A percentile compares a stretch with the other conserved stretches of the same genome.
These are phyloP conservation scores for Ophion obscuratus DNA, from an alignment of 2,888 invertebrate species.

Conservation along the genomic window DNA sequence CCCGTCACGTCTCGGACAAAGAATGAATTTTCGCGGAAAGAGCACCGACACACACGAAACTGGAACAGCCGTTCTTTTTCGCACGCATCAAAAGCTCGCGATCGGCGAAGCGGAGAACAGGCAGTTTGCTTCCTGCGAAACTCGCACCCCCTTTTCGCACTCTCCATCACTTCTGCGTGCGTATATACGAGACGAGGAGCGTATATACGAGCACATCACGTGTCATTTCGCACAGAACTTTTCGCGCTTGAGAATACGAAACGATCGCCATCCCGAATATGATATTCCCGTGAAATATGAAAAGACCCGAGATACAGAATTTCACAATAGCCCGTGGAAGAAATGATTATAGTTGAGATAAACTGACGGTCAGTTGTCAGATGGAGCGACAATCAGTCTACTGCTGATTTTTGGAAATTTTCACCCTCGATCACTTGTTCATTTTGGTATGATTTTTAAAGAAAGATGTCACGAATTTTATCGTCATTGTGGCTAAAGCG, in stretches of 20 bases:
- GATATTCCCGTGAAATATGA: conserved; percentile 16
- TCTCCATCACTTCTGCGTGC: conserved; percentile 60
- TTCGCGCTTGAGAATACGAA: conserved; percentile 72
- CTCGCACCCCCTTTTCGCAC: conserved; percentile 63
- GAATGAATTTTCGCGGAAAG: conserved; percentile 60
- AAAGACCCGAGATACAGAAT: conserved; percentile 25
- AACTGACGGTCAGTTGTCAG: not conserved
- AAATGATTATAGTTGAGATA: not conserved
- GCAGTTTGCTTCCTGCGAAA: conserved; percentile 57
- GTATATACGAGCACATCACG: conserved; percentile 73
- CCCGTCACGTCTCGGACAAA: conserved; percentile 47
- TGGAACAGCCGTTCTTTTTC: conserved; percentile 69
- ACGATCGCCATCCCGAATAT: conserved; percentile 53
- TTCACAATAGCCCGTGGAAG: not conserved
- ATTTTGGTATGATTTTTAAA: too few species aligned
- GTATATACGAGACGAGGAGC: conserved; percentile 48
- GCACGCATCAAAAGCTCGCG: conserved; percentile 66
- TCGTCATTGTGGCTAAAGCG: too few species aligned
- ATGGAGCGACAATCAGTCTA: not conserved
- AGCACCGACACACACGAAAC: conserved; percentile 31
- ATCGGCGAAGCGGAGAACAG: conserved; percentile 40
- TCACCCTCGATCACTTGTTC: too few species aligned
- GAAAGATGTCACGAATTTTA: too few species aligned
- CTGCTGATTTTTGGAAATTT: not conserved
- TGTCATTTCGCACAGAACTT: conserved; percentile 78